Evolutionary conservation across 1,140 invertebrate species (phyloP), one percentile per base, ranked within the genome.

Genomic region (Tetragnatha versicolor): DNA sequence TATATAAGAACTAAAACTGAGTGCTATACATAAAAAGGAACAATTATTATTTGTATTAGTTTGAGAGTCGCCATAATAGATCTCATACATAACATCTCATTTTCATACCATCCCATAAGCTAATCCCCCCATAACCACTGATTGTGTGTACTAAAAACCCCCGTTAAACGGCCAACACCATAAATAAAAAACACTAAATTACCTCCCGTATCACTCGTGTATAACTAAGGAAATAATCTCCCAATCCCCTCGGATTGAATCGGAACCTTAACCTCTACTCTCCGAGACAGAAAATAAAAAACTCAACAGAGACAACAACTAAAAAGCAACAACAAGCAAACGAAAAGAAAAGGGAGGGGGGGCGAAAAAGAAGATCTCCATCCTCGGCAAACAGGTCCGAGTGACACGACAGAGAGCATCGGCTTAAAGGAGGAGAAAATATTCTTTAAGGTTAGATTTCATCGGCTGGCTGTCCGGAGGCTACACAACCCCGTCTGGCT

Each of bases 381-480:
- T 73, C 58, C 53, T 49, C 39, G 12, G 14, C 70, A 75, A 63
- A 75, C 70, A 75, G 37, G 37, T 75, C 55, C 33, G 20, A 68
- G 63, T 53, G 45, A 72, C 22, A 55, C 68, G 42, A n/a, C n/a
- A 49, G 68, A 49, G 29, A 27, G 20, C 25, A 42, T 51, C 27
- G 58, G 58, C 69, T 75, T 63, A 75, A 61, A 75, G 31, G 58
- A 75, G 58, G 58, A 63, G 70, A 75, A 75, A 75, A 75, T 75
- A 75, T 61, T 75, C 70, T 75, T 72, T 72, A 72, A 39, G 68
- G 68, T 55, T 49, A 51, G 70, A 63, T 75, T 75, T 75, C 70
- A 75, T 75, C 42, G 70, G 35, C 7, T 17, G 33, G 29, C 27
- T 14, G 29, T 27, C 39, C 27, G n/a, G 27, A 47, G 70, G 58